These are phyloP conservation scores for Leptothorax acervorum DNA, from an alignment of 2,888 invertebrate genomes.

Conservation along the genomic window DNA sequence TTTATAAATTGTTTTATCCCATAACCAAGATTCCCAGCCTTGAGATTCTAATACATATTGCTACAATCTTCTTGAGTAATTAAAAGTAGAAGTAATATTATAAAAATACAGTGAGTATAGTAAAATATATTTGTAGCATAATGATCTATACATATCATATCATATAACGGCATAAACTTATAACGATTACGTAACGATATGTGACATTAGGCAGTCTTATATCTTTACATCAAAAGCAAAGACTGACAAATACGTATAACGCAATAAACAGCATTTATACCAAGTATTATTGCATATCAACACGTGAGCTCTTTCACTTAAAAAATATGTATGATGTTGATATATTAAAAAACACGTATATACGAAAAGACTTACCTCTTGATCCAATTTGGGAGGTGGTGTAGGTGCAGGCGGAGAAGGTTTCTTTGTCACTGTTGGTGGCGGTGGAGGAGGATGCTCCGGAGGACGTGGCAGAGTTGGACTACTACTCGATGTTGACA, in stretches of 20 bases:
- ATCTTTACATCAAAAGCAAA: constrained; percentile 47
- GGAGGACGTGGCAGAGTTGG: constrained; percentile 87
- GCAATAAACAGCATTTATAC: constrained; percentile 17
- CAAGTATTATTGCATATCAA: constrained; percentile 5
- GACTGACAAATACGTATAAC: constrained; percentile 20
- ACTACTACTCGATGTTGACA: constrained; percentile 86
- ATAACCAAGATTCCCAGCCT: constrained; percentile 71
- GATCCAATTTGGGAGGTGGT: constrained; percentile 88
- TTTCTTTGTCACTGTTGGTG: constrained; percentile 86
- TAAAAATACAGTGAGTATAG: constrained; percentile 6
- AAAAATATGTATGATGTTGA: not conserved
- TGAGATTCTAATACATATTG: constrained; percentile 55
- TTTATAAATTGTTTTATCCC: constrained; percentile 65
- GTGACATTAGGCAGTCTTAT: constrained; percentile 1
- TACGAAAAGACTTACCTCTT: constrained; percentile 86
- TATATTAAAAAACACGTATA: not conserved
- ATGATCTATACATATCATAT: constrained; percentile 3
- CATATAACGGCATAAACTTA: not conserved
- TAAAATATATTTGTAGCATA: not conserved
- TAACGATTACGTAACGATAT: not conserved
- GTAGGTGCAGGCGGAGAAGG: constrained; percentile 87
- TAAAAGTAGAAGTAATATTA: constrained; percentile 32
- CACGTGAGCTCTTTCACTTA: not conserved
- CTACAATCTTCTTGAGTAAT: constrained; percentile 8
- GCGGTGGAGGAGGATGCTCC: constrained; percentile 86